These are phyloP conservation scores for Dasypus novemcinctus DNA, from an alignment of 2,113 vertebrate species.

Conservation along the genomic window DNA sequence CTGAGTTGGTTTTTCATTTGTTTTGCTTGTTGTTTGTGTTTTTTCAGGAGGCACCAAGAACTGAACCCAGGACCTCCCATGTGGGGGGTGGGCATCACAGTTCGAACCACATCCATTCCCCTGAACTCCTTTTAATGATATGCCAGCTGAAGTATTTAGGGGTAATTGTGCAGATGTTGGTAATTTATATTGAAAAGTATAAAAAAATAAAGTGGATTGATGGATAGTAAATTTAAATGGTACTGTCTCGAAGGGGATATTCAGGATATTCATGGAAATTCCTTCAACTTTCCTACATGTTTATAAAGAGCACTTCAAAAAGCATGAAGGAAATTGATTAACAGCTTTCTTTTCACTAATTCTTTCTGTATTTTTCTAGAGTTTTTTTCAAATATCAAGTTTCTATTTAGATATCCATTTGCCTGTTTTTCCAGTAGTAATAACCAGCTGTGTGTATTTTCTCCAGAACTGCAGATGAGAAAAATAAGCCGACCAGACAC, in stretches of 20 bases:
- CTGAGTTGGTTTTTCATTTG: too few relatives aligned
- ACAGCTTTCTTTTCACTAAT: background rate
- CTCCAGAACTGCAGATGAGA: slow-evolving; percentile 66
- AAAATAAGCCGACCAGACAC: background rate
- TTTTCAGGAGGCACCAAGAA: too few relatives aligned
- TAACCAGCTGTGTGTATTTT: slow-evolving; percentile 37
- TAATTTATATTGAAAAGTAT: background rate
- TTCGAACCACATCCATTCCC: too few relatives aligned
- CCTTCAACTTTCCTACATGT: slow-evolving; percentile 9
- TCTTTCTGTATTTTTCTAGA: slow-evolving; percentile 40
- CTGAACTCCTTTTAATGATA: background rate
- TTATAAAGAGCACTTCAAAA: slow-evolving; percentile 27
- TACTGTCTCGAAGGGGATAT: background rate
- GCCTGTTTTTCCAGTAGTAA: background rate
- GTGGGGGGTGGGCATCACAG: too few relatives aligned
- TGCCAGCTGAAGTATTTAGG: background rate
- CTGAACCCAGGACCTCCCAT: too few relatives aligned
- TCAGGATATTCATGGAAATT: slow-evolving; percentile 18
- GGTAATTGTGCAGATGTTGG: background rate
- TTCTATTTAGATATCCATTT: background rate
- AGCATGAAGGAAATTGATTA: background rate
- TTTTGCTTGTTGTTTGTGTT: too few relatives aligned
- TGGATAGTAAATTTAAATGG: background rate
- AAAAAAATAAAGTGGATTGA: background rate
- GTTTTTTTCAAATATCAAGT: slow-evolving; percentile 34